Evolutionary conservation across 2,797 vertebrate species (phyloP).

Genomic region (Nasua narica): DNA sequence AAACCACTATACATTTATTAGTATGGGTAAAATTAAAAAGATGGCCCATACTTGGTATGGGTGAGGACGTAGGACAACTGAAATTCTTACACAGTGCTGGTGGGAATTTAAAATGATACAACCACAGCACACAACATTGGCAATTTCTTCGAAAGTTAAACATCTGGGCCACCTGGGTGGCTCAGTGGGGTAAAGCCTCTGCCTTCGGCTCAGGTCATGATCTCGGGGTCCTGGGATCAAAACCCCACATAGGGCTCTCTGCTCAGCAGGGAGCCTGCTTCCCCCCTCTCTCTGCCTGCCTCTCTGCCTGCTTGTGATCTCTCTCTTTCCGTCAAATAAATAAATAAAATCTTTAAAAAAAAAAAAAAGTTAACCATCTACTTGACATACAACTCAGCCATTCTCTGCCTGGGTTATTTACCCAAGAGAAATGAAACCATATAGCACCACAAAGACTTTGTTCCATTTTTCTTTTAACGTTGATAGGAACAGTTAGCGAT

Average conservation of each 20-base stretch:
- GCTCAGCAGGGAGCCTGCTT: no score
- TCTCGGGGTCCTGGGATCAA: no score
- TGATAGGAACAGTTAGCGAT: background rate
- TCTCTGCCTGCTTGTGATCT: no score
- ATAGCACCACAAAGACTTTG: background rate
- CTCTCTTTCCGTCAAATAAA: no score
- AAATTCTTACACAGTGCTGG: background rate
- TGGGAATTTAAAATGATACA: background rate
- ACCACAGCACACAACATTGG: background rate
- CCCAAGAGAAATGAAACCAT: background rate
- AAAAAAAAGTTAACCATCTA: background rate
- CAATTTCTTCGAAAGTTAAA: background rate
- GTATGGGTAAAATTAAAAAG: background rate
- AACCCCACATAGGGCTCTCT: no score
- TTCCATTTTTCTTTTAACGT: background rate
- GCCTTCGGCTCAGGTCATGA: no score
- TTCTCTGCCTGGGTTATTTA: background rate
- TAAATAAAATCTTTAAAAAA: no score
- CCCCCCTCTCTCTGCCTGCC: no score
- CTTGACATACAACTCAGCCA: background rate
- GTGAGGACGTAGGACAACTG: background rate
- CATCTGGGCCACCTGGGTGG: no score
- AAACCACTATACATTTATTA: background rate
- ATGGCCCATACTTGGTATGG: background rate
- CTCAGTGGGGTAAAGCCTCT: no score